A percentile compares a stretch with the other conserved stretches of the same genome.
Conservation (phyloP, 2,113 vertebrate species). For the Plotosus lineatus region DNA sequence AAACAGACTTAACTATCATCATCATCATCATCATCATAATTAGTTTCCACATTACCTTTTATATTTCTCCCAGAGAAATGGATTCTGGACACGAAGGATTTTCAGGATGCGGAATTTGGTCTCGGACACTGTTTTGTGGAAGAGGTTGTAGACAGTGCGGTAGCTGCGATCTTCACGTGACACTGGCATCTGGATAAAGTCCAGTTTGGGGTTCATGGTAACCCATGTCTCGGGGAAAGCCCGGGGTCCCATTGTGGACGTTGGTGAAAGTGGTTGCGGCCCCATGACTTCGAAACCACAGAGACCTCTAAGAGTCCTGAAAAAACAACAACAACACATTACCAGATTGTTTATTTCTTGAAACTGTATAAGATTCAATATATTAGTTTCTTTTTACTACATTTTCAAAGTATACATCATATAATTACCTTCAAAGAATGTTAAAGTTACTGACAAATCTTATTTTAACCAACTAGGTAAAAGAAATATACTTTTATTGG, state of each 20-base stretch:
- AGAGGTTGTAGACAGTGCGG: constrained; percentile 95
- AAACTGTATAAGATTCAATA: background rate
- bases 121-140: constrained; percentile 98
- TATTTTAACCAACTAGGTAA: background rate
- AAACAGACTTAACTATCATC: background rate
- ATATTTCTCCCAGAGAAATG: constrained; percentile 99
- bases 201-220: constrained; percentile 88
- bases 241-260: constrained; percentile 77
- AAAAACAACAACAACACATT: background rate
- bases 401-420: background rate
- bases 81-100: constrained; percentile 95
- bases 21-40: background rate
- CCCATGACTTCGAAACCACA: constrained; percentile 63
- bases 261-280: constrained; percentile 74
- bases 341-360: background rate
- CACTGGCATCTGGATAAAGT: constrained; percentile 97
- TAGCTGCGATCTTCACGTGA: constrained; percentile 94
- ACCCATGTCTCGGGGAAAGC: constrained; percentile 97
- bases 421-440: background rate
- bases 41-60: constrained; percentile 82
- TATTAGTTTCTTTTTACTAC: background rate
- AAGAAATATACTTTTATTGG: background rate
- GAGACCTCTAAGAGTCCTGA: constrained; percentile 84
- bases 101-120: constrained; percentile 95
- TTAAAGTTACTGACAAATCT: background rate